Evolutionary conservation across 2,888 invertebrate species (phyloP), one percentile per base, ranked within the genome.

Genomic region (Drosophila quinaria): DNA sequence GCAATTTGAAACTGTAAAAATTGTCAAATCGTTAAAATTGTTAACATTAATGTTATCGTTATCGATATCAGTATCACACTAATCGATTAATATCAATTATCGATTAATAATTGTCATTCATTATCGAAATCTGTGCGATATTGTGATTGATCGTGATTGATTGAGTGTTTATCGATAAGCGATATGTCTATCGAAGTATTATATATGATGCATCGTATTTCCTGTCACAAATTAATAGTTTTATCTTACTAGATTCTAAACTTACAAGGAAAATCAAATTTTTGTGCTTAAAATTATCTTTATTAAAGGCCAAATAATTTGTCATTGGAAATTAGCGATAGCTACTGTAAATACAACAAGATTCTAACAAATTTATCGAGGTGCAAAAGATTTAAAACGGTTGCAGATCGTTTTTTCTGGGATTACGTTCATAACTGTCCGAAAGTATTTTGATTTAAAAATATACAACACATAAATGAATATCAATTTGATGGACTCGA

Each of bases 401-500:
- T 13, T 51, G 22, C 9, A n/a, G 13, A 41, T 31, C 4, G 4
- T 9, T 29, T 9, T 29, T 17, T 41, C 17, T 29, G 29, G 10
- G 4, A 19, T n/a, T n/a, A n/a, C 3, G 42, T 11, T 42, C 10
- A 42, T 33, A 42, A 13, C 17, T 54, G 15, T 37, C 25, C 10
- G 4, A 39, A 39, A 25, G 10, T 4, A 33, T 1, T 9, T n/a
- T 31, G 22, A 42, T 55, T 42, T 33, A 31, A 42, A 31, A 42
- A 31, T 42, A 33, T 22, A 33, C 6, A 17, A 31, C 29, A 15
- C 17, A 29, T 39, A 56, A 22, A 31, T 44, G 35, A 50, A 50
- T 50, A 22, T 31, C 5, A 15, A 42, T 56, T 56, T 44, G 35
- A 44, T 56, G 22, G 22, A 25, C 22, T 11, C 44, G 55, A 56